Conservation (phyloP, 1,140 invertebrate species). For the Eufriesea mexicana region DNA sequence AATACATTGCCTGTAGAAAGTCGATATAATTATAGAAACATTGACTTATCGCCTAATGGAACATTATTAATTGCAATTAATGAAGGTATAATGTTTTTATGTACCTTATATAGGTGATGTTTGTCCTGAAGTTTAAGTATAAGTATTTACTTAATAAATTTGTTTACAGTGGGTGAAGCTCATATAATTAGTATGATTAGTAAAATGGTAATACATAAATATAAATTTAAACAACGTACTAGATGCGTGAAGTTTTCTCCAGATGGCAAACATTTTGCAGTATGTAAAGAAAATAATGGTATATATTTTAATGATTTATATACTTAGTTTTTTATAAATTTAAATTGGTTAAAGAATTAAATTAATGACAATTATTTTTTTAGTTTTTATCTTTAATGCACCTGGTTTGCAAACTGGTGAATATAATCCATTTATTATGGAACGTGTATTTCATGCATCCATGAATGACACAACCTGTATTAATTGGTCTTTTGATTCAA, state of each 20-base stretch:
- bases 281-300: constrained; percentile 92
- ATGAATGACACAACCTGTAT: constrained; percentile 92
- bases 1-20: constrained; percentile 94
- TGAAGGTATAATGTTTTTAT: constrained; percentile 86
- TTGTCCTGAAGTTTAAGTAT: background rate
- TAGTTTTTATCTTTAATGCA: constrained; percentile 93
- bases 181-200: constrained; percentile 94
- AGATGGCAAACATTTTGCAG: constrained; percentile 95
- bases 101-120: background rate
- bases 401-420: constrained; percentile 90
- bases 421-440: constrained; percentile 94
- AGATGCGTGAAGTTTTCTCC: constrained; percentile 94
- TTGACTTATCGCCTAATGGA: constrained; percentile 95
- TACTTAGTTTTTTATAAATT: background rate
- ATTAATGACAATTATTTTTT: constrained; percentile 63
- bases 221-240: constrained; percentile 91
- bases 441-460: constrained; percentile 90
- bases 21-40: constrained; percentile 90
- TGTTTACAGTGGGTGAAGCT: constrained; percentile 90
- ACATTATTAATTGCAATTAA: constrained; percentile 92
- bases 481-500: constrained; percentile 96
- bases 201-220: constrained; percentile 90
- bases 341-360: background rate
- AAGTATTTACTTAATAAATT: constrained; percentile 10
- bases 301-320: constrained; percentile 57